Base-by-base conservation (phyloP, 2,888 invertebrate genomes). In the Drosophila lutescens region DNA sequence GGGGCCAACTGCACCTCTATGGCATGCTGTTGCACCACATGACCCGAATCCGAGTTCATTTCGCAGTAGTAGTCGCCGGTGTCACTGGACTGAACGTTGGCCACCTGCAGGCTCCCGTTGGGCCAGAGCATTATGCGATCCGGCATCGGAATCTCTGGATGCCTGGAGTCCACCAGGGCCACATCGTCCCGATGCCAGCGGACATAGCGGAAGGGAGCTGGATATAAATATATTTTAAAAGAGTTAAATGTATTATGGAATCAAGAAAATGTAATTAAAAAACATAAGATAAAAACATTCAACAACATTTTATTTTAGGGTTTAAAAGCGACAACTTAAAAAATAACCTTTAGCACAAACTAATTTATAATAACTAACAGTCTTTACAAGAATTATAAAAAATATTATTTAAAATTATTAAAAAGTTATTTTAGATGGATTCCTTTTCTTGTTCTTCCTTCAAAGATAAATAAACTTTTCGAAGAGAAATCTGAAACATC, bases 1-100 rank as follows among this genome's bases (percentile, higher is more conserved):
- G 97, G 96, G 0, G 96, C 93, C 91, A 95, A 95, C 90, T 96
- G 94, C 4, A 97, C 97, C 93, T 96, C 95, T 76, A 97, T 95
- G 20, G 95, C 94, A 87, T 97, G 96, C 2, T 94, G 93, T 91
- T 96, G 96, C 43, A 94, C 85, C 7, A 89, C 90, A 46, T 90
- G 89, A 10, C 66, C 69, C 40, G 74, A 15, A 1, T 67, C 78
- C 43, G 90, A 89, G 69, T 92, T 91, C 60, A 93, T 93, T 81
- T 93, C 93, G 74, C 94, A 94, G 59, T 92, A 92, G 86, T 94
- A 94, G 74, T 93, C 92, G 12, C 94, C 94, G 4, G 93, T 93
- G 76, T 94, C 94, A 66, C 92, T 92, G 17, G 92, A 89, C 60
- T 92, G 91, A 8, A 94, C 91, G 61, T 92, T 88, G 4, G 92